Conservation (phyloP, 2,888 invertebrate species). For the Heliconius ismenius region DNA sequence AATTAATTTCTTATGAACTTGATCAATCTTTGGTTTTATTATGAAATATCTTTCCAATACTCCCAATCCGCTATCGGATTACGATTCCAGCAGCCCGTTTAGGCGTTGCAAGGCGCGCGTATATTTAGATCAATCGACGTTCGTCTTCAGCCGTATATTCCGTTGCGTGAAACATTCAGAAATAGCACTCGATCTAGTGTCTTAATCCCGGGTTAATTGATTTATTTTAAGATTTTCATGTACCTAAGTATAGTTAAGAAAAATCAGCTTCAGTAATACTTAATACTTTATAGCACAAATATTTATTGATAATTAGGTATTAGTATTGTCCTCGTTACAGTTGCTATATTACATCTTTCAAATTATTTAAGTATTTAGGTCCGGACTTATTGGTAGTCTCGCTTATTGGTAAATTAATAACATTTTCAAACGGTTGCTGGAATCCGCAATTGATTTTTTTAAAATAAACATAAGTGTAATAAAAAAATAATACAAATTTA, state of each 20-base stretch:
- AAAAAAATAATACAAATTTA: too few relatives aligned
- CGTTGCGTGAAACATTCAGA: slow-evolving; percentile 62
- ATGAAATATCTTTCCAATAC: slow-evolving; percentile 15
- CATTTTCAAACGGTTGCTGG: not conserved
- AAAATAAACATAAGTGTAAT: too few relatives aligned
- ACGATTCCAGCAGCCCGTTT: slow-evolving; percentile 27
- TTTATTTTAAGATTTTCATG: slow-evolving; percentile 16
- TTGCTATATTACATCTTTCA: not conserved
- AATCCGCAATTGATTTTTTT: not conserved
- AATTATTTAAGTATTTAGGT: not conserved
- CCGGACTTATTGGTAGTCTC: too few relatives aligned
- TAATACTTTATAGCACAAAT: not conserved
- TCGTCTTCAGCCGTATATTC: slow-evolving; percentile 54
- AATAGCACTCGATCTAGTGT: slow-evolving; percentile 61
- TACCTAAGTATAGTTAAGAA: not conserved
- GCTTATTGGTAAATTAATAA: not conserved
- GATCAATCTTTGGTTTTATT: not conserved
- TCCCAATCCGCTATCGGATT: slow-evolving; percentile 41
- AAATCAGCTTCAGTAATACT: not conserved
- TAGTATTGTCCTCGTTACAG: not conserved
- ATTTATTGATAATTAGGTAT: not conserved
- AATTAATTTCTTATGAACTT: not conserved
- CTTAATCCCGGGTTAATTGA: slow-evolving; percentile 31
- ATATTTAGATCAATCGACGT: slow-evolving; percentile 64
- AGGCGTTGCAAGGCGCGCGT: slow-evolving; percentile 52